Conservation (phyloP, 2,888 invertebrate species). For the Drosophila recens region DNA sequence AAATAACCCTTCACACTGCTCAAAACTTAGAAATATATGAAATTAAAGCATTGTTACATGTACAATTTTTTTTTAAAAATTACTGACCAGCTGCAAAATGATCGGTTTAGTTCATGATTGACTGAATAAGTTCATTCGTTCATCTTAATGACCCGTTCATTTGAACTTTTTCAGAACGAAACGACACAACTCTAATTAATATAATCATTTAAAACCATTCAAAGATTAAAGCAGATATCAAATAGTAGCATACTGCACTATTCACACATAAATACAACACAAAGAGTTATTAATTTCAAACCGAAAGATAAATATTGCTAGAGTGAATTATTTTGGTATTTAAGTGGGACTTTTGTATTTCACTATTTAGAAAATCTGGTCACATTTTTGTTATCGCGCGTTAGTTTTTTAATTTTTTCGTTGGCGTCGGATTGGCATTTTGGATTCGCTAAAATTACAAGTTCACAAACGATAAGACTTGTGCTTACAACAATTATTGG, state of each 20-base stretch:
- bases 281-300: background rate
- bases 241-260: background rate
- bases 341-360: conserved; percentile 2
- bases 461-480: conserved; percentile 1
- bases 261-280: background rate
- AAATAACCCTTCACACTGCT: too few species aligned
- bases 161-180: too few species aligned
- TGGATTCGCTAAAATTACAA: conserved; percentile 6
- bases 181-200: too few species aligned
- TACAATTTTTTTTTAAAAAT: too few species aligned
- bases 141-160: too few species aligned
- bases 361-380: conserved; percentile 9
- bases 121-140: too few species aligned
- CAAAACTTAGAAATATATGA: too few species aligned
- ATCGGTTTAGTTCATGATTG: too few species aligned
- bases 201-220: too few species aligned
- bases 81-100: too few species aligned
- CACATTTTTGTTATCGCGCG: conserved; percentile 51
- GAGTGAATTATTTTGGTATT: background rate
- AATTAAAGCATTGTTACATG: too few species aligned
- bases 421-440: conserved; percentile 61
- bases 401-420: conserved; percentile 70
- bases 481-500: conserved; percentile 1
- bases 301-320: background rate
- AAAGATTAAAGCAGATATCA: background rate